Base-by-base conservation (phyloP, 92 coral and sea anemone genomes). In the Palythoa grandis region DNA sequence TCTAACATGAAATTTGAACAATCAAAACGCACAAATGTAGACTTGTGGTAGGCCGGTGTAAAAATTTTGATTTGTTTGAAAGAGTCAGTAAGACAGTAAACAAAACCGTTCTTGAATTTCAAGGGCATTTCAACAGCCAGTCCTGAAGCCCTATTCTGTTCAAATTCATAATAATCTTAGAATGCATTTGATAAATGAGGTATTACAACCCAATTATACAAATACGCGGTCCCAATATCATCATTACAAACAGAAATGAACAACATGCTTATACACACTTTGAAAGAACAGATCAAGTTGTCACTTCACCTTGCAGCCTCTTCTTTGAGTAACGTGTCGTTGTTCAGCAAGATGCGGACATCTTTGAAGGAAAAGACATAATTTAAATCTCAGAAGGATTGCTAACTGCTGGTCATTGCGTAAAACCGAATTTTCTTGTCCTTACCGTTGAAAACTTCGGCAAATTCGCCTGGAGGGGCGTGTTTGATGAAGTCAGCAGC, bases 381-480 rank as follows among this genome's bases (percentile, higher is more conserved):
- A 13, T 60, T 13, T 68, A 54, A 20, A 24, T 48, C 72, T 70
- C 48, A 65, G 19, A 82, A 70, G 10, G 40, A 1, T 52, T 38
- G 79, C 37, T 40, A 40, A 5, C 38, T 12, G 23, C 29, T 70
- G 15, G 6, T 39, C 5, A 23, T 9, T 23, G 25, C 14, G 7
- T 38, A 66, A 85, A 9, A 58, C 73, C 13, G 50, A 50, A 63
- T 14, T 72, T 76, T 47, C 61, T n/a, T 39, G 25, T 23, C 65
- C 96, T 86, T 84, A 97, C 99, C 99, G 86, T 95, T 97, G 84
- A 97, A 97, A 67, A 97, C 99, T 91, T 97, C 99, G 91, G 95
- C 95, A 93, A 97, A 97, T 89, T 97, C 99, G 76, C 99, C 99
- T 84, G 99, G 99, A 88, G 99, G 99, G 99, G 99, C 99, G 99